These are phyloP conservation scores for Trichogramma pretiosum DNA, from an alignment of 1,140 invertebrate species.

Conservation along the genomic window DNA sequence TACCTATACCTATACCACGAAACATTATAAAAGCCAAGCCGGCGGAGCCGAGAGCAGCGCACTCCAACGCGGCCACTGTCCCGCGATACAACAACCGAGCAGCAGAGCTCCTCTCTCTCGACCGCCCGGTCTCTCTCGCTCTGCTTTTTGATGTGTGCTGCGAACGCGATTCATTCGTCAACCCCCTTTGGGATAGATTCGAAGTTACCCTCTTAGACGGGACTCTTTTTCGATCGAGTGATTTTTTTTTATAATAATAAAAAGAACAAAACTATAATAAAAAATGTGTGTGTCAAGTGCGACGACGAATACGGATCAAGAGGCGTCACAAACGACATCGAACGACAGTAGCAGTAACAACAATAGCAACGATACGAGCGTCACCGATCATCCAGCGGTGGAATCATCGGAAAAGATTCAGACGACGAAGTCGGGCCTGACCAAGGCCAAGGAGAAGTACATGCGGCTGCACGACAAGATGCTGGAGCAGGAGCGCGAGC, in stretches of 20 bases:
- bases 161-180: background rate
- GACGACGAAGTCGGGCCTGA: constrained; percentile 16
- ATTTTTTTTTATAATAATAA: too few relatives aligned
- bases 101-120: background rate
- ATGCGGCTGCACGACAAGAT: constrained; percentile 32
- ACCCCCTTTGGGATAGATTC: constrained; percentile 2
- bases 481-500: constrained; percentile 18
- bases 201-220: background rate
- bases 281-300: too few relatives aligned
- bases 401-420: constrained; percentile 16
- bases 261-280: too few relatives aligned
- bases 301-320: too few relatives aligned
- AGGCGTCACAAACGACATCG: constrained; percentile 2
- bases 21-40: constrained; percentile 20
- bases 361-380: constrained; percentile 7
- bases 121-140: background rate
- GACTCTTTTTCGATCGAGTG: too few relatives aligned
- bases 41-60: constrained; percentile 11
- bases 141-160: too few relatives aligned
- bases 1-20: too few relatives aligned
- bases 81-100: constrained; percentile 1
- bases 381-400: constrained; percentile 3
- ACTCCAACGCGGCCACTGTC: constrained; percentile 9
- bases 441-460: constrained; percentile 33
- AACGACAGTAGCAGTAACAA: constrained; percentile 16